A percentile compares a stretch with the other conserved stretches of the same genome.
Evolutionary conservation across 2,888 invertebrate species (phyloP).

Genomic region (Acanthosepion lycidas): DNA sequence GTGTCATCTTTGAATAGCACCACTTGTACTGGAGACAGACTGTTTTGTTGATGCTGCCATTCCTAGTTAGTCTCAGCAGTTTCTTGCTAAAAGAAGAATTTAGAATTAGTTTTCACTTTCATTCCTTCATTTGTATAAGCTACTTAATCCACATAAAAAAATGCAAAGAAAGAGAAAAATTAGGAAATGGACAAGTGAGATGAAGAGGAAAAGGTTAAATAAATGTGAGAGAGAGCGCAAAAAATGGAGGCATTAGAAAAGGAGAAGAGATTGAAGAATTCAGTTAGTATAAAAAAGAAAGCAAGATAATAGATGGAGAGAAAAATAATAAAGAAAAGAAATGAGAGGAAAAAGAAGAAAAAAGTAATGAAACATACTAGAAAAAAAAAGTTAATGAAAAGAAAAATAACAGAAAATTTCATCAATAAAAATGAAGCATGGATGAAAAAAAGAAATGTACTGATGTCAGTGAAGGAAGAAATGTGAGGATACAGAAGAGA

Average conservation of each 20-base stretch:
- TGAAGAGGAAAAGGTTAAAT: neutral
- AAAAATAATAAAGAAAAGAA: neutral
- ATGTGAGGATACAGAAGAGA: neutral
- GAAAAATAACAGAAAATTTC: too few species aligned
- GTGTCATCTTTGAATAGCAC: conserved; percentile 1
- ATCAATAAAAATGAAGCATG: too few species aligned
- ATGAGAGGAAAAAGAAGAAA: neutral
- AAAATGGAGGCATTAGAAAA: neutral
- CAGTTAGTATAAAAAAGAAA: neutral
- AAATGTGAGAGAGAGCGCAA: too few species aligned
- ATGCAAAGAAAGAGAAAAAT: neutral
- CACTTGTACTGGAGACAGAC: neutral
- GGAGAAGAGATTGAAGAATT: neutral
- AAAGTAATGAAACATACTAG: neutral
- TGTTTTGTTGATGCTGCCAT: neutral
- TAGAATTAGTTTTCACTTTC: neutral
- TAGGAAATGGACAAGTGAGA: neutral
- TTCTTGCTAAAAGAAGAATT: neutral
- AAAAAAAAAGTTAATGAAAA: neutral
- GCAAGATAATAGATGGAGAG: neutral
- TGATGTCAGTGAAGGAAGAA: neutral
- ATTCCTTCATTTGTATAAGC: neutral
- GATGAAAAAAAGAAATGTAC: neutral
- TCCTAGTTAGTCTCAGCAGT: neutral
- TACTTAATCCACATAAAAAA: neutral